phyloP scores from a whole-genome alignment of 1,140 invertebrate species.

The Megathymus violae region DNA sequence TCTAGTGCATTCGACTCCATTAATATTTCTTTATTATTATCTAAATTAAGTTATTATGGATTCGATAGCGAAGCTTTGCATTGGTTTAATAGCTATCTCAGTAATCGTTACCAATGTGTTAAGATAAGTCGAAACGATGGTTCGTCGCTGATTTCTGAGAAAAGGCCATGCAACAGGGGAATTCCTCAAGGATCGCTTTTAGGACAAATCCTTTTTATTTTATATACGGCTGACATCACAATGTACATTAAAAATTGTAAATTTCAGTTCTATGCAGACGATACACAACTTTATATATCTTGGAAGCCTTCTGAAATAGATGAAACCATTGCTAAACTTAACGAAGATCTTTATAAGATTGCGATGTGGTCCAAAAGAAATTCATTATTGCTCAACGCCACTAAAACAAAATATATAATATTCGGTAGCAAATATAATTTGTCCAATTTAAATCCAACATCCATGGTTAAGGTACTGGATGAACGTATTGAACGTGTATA shows the following conservation, averaged over 20 bases:
- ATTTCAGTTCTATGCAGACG: constrained; percentile 16
- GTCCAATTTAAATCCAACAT: not conserved
- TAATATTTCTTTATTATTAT: no score
- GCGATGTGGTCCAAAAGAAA: not conserved
- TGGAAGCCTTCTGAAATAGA: constrained; percentile 5
- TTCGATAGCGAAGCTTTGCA: no score
- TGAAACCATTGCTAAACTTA: not conserved
- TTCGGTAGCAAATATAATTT: not conserved
- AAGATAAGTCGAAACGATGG: no score
- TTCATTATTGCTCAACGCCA: not conserved
- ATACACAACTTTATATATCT: constrained; percentile 20
- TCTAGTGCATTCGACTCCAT: no score
- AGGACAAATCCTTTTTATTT: not conserved
- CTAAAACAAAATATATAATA: not conserved
- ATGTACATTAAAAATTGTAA: constrained; percentile 7
- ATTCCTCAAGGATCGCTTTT: constrained; percentile 11
- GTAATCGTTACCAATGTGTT: no score
- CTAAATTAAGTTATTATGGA: no score
- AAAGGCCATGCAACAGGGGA: not conserved
- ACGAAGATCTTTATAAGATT: not conserved
- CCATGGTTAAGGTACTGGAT: not conserved
- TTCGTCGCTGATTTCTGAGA: no score
- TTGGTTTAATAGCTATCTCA: no score
- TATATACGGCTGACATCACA: constrained; percentile 4
- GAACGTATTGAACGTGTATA: not conserved